phyloP scores from a whole-genome alignment of 2,888 invertebrate genomes.

The Acrobasis consociella region DNA sequence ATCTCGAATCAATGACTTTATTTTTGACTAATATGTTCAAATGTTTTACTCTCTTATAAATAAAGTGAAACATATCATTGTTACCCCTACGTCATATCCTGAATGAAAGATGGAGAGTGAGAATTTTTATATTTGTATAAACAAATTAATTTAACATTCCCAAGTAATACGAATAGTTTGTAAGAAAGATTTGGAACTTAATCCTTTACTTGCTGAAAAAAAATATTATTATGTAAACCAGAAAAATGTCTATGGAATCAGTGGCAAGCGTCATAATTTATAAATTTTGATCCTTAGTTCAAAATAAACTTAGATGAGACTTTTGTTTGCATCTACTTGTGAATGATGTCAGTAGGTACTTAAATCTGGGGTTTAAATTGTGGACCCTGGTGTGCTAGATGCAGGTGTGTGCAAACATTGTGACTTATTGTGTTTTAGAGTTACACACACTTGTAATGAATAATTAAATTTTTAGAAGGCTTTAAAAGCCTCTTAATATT shows the following conservation, averaged over 20 bases:
- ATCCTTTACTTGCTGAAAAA: neutral
- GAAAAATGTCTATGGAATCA: neutral
- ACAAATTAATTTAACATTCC: conserved; percentile 36
- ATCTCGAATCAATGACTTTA: neutral
- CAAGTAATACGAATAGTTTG: conserved; percentile 36
- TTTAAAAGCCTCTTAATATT: neutral
- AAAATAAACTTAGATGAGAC: no score
- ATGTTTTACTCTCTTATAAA: conserved; percentile 25
- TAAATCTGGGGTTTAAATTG: no score
- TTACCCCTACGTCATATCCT: conserved; percentile 59
- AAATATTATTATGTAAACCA: neutral
- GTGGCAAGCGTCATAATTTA: neutral
- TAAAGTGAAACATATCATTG: conserved; percentile 68
- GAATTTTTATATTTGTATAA: conserved; percentile 57
- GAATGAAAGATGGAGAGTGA: conserved; percentile 50
- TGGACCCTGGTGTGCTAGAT: no score
- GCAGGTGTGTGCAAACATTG: no score
- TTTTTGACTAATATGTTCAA: neutral
- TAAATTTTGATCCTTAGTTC: neutral
- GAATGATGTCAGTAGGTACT: no score
- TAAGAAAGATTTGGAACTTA: conserved; percentile 28
- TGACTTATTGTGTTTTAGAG: no score
- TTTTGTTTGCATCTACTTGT: no score
- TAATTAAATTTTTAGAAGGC: neutral
- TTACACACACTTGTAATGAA: neutral